Base-by-base conservation (phyloP, 2,888 invertebrate species). In the Lutraria lutraria region DNA sequence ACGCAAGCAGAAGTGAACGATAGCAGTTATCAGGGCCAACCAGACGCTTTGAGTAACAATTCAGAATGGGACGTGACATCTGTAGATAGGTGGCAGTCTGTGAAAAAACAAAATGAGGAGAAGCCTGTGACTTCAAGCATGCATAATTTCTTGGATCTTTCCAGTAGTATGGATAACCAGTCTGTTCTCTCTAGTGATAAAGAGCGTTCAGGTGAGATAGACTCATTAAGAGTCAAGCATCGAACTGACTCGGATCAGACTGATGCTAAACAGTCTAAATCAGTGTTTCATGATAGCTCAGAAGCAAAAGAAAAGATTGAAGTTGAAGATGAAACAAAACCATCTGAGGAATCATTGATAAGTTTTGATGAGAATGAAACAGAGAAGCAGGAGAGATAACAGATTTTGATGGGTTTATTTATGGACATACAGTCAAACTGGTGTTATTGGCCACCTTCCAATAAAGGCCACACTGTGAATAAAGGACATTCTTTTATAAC, bases 141-240 rank as follows among this genome's bases (percentile, higher is more conserved):
- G 95, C 93, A 94, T 68, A 95, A 95, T 85, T 95, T 92, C 76
- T 87, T 93, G 6, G 94, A 94, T 54, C 93, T 94, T 68, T 93
- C 93, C 72, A 88, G 92, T 21, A 93, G 93, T 85, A 63, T 91
- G 19, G 94, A 94, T 60, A 89, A 89, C 86, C 90, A 86, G 87
- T 89, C 90, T 68, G 21, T 89, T 52, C 88, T 88, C 29, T 89
- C 90, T 21, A 86, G 86, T 43, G 81, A 29, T 52, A 85, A 60
- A 79, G 84, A 89, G 86, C 88, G 68, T 84, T 29, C 43, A 21
- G 68, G 43, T 60, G 88, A 88, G 12, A 52, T 19, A 80, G 88
- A 87, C 54, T 85, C 80, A 80, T 54, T 80, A 31, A 79, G 43
- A 34, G 60, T 54, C 54, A 79, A 56, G 80, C 85, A 80, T 60